Base-by-base conservation (phyloP, 2,113 vertebrate genomes). In the Saccopteryx bilineata region DNA sequence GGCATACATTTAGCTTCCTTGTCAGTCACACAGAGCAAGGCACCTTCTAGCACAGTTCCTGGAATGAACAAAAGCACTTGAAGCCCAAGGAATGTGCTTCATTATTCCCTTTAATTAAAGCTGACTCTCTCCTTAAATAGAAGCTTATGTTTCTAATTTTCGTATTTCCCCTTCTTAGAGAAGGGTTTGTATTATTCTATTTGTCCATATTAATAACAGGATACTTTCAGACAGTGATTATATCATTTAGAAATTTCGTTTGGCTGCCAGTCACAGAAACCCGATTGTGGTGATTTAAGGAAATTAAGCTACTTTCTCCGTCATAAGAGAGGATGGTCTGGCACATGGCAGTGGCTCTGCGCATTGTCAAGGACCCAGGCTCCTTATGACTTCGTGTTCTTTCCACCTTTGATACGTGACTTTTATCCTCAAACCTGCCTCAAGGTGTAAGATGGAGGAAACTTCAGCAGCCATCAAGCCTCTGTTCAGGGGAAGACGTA, bases 31-130 rank as follows among this genome's bases (percentile, higher is more conserved):
- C 46, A 56, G 86, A 93, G 60, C 90, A 84, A 83, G 58, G 66
- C 33, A 72, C 91, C 87, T 92, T 39, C 56, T 31, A 71, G 76
- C 78, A 19, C 7, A 93, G 26, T 52, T 21, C 17, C 63, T 66
- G 48, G 63, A 84, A 80, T 84, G 87, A 95, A 94, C 91, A 94
- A 94, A 96, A 95, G 76, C 60, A 68, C 50, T 58, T 84, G 50
- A 90, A 54, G 12, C 68, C 68, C 61, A 68, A 94, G 26, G 74
- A 69, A 83, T 78, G 83, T 75, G 50, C 65, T 93, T 66, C 81
- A 58, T n/a, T 19, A 28, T 85, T 71, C 28, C 82, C 83, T 92
- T 87, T 94, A 84, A 95, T 90, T 86, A 92, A 95, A 85, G 79
- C 28, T 19, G 74, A 94, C 61, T 74, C 61, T 72, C 80, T 58